Conservation (phyloP, 1,140 invertebrate species). For the Ephestia elutella region DNA sequence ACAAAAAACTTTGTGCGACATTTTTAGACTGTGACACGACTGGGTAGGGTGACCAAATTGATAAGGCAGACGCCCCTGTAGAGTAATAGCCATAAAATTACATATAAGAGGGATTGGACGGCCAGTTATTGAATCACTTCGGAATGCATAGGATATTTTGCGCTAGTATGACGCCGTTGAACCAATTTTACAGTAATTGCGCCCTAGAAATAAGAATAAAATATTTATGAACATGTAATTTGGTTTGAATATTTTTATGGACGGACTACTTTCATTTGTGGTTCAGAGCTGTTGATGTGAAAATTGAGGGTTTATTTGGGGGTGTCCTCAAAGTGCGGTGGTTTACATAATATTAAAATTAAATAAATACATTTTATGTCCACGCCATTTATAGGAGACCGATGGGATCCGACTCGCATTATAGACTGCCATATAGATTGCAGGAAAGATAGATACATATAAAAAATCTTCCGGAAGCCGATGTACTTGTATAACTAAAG, state of each 20-base stretch:
- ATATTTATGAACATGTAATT: constrained; percentile 6
- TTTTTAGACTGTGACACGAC: constrained; percentile 26
- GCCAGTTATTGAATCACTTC: constrained; percentile 57
- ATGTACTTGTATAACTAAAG: too few relatives aligned
- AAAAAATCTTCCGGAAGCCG: too few relatives aligned
- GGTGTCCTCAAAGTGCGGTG: not conserved
- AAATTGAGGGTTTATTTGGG: not conserved
- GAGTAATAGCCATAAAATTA: constrained; percentile 58
- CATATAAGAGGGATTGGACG: constrained; percentile 39
- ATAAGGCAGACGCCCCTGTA: constrained; percentile 30
- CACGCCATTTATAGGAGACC: too few relatives aligned
- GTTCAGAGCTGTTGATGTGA: not conserved
- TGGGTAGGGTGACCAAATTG: constrained; percentile 38
- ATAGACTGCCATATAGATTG: too few relatives aligned
- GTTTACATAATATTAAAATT: too few relatives aligned
- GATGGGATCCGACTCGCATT: too few relatives aligned
- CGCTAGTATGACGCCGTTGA: constrained; percentile 37
- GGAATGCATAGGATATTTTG: constrained; percentile 62
- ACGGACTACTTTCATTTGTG: not conserved
- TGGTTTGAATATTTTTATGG: not conserved
- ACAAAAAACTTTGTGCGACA: not conserved
- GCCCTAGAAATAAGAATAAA: not conserved
- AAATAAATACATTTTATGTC: too few relatives aligned
- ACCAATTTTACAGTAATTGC: constrained; percentile 42
- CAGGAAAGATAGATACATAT: too few relatives aligned